Evolutionary conservation across 2,888 invertebrate genomes (phyloP), one percentile per base, ranked within the genome.

Genomic region (Ormyrus thymus): DNA sequence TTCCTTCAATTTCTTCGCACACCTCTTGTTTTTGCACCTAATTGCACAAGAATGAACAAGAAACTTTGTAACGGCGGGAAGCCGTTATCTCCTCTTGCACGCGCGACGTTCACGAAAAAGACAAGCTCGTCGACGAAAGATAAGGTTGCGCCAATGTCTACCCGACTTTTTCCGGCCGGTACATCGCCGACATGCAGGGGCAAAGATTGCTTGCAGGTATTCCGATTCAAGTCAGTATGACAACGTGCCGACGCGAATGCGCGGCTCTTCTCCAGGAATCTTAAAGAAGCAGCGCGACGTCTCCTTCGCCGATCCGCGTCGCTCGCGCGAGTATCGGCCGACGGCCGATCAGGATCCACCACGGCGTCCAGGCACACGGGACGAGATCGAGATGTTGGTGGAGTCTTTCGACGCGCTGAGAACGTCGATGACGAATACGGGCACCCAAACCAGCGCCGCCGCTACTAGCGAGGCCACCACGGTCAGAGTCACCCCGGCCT

Each of bases 141-240:
- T 4, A 29, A 29, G 4, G 29, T 29, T 29, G 29, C 48, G 53
- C 55, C 77, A 0, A 29, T 29, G 4, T 78, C 81, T 81, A 81
- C 78, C 78, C 72, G 80, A 78, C 55, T 78, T 78, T 71, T 77
- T 61, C 66, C 66, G 69, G 64, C 13, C 48, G 61, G 53, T 50
- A 70, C 43, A 58, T 70, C 68, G 74, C 74, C 74, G 78, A 64
- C 61, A 66, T 76, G 79, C 79, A 62, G 72, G 76, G 68, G 62
- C 65, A 56, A 55, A 56, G 76, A 65, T 68, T 72, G 77, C 76
- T 80, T 83, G 64, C 81, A 90, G 90, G 82, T 86, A 87, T 82
- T 89, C 89, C 48, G 89, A 89, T 78, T 87, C 86, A 70, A 90
- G 90, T 83, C 90, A 90, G 73, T 90, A 89, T 84, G 90, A 90